Percentiles rank a stretch among this genome's conserved stretches.
phyloP scores from a whole-genome alignment of 2,888 invertebrate species.

The Drosophila paranaensis region DNA sequence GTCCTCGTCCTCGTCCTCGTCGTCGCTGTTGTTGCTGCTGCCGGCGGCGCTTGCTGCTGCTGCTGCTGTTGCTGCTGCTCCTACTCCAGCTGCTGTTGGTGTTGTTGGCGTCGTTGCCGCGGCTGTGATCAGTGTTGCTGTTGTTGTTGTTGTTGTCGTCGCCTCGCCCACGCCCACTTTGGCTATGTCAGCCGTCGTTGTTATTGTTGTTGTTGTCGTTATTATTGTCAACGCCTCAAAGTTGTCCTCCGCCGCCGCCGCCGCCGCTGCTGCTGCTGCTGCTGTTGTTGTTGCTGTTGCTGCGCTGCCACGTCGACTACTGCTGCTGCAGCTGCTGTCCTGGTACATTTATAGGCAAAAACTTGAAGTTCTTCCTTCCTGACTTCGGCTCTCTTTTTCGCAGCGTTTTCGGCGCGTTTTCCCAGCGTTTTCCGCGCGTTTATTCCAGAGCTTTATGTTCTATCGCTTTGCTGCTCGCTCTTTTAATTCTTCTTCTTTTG shows the following conservation, averaged over 20 bases:
- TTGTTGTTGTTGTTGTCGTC: constrained; percentile 32
- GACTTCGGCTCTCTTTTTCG: neutral
- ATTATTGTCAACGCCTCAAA: constrained; percentile 67
- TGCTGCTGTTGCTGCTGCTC: constrained; percentile 14
- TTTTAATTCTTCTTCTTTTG: neutral
- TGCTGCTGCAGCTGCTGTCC: constrained; percentile 84
- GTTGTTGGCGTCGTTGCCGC: constrained; percentile 9
- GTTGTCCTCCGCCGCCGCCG: constrained; percentile 38
- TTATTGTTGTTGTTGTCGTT: constrained; percentile 64
- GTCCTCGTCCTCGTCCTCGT: constrained; percentile 10
- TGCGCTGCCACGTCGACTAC: constrained; percentile 80
- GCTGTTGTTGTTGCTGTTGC: constrained; percentile 60
- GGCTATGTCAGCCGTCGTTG: constrained; percentile 53
- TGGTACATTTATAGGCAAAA: constrained; percentile 83
- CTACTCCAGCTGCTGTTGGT: neutral
- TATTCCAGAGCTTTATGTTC: neutral
- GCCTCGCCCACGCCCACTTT: constrained; percentile 34
- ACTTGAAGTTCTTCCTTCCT: constrained; percentile 32
- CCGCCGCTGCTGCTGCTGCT: constrained; percentile 44
- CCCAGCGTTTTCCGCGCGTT: neutral
- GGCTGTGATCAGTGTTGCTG: constrained; percentile 12
- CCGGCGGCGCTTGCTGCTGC: constrained; percentile 11
- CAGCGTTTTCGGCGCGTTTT: constrained; percentile 26
- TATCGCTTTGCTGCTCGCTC: neutral
- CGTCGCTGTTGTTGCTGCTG: constrained; percentile 21